Percentiles rank a stretch among this genome's conserved stretches.
Conservation (phyloP, 2,797 vertebrate genomes). For the Gymnodraco acuticeps region DNA sequence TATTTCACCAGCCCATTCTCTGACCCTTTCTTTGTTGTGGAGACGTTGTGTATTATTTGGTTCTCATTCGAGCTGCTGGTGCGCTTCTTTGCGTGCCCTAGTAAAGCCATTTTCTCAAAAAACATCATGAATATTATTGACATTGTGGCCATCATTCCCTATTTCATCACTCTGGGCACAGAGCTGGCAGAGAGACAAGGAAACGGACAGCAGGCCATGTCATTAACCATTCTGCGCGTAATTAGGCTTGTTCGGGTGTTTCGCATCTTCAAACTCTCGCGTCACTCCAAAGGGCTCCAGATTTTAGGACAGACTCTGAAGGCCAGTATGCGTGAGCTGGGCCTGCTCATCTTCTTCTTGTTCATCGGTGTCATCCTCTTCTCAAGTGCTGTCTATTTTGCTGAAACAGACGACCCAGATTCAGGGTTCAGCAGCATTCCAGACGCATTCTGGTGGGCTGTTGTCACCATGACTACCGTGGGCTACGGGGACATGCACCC, state of each 20-base stretch:
- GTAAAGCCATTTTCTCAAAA: constrained; percentile 97
- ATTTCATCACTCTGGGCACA: constrained; percentile 97
- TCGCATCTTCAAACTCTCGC: constrained; percentile 97
- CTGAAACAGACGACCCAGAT: constrained; percentile 95
- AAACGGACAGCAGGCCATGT: constrained; percentile 98
- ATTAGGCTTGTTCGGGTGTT: constrained; percentile 97
- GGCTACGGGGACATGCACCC: constrained; percentile 99
- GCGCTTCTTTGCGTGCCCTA: constrained; percentile 96
- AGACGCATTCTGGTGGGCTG: constrained; percentile 99
- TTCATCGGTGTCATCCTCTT: constrained; percentile 98
- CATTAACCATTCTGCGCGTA: constrained; percentile 94
- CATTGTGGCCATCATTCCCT: constrained; percentile 98
- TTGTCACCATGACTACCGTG: constrained; percentile 99
- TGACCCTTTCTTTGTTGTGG: constrained; percentile 98
- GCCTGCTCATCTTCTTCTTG: constrained; percentile 96
- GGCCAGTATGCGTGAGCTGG: constrained; percentile 96
- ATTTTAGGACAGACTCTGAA: constrained; percentile 98
- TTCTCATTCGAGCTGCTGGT: constrained; percentile 98
- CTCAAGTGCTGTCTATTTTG: constrained; percentile 97
- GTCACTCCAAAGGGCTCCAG: constrained; percentile 97
- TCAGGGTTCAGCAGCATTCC: constrained; percentile 97
- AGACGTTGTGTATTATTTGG: constrained; percentile 99
- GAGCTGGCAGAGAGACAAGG: constrained; percentile 96
- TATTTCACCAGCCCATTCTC: constrained; percentile 88
- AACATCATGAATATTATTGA: constrained; percentile 99